phyloP scores from a whole-genome alignment of 2,888 invertebrate species.

The Diaphora mendica region DNA sequence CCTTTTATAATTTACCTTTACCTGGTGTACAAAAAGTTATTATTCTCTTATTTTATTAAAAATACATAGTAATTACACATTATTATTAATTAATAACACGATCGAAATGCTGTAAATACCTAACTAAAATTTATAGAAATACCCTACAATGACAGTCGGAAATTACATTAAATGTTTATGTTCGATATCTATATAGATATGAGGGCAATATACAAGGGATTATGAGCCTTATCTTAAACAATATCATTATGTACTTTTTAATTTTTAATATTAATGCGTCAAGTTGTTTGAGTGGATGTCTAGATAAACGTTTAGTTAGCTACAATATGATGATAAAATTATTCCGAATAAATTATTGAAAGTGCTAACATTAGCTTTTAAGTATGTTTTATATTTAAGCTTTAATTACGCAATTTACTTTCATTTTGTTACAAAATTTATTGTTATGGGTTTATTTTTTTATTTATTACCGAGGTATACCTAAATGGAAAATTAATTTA shows the following conservation, averaged over 20 bases:
- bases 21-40: no score
- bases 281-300: conserved; percentile 17
- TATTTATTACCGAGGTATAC: no score
- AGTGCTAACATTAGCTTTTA: background rate
- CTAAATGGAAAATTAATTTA: background rate
- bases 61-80: no score
- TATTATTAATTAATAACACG: no score
- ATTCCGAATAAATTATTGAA: conserved; percentile 9
- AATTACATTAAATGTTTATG: conserved; percentile 58
- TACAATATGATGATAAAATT: conserved; percentile 5
- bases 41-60: no score
- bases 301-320: conserved; percentile 9
- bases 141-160: conserved; percentile 39
- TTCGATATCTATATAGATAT: conserved; percentile 66
- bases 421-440: background rate
- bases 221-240: conserved; percentile 65
- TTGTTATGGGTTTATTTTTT: background rate
- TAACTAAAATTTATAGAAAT: conserved; percentile 13
- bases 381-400: background rate
- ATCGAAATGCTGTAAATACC: background rate
- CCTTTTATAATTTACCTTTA: no score
- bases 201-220: conserved; percentile 74
- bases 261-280: conserved; percentile 43
- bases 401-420: background rate
- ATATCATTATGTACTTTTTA: conserved; percentile 50